Evolutionary conservation across 2,113 vertebrate genomes (phyloP).

Genomic region (Ophiodon elongatus): DNA sequence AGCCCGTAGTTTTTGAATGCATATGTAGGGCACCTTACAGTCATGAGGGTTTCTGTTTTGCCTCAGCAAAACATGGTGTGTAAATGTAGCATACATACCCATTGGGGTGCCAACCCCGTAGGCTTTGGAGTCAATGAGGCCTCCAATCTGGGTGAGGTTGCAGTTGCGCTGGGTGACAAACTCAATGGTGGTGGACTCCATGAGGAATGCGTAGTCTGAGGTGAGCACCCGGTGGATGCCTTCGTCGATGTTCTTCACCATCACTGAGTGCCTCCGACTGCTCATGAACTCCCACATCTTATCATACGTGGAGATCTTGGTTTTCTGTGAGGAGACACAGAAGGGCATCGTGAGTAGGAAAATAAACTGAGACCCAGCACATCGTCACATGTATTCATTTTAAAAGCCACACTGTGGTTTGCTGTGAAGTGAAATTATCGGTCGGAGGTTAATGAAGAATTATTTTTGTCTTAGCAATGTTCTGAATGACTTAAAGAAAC

Average conservation of each 20-base stretch:
- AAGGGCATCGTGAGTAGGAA: constrained; percentile 1
- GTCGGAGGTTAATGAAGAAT: constrained; percentile 23
- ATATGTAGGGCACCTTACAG: neutral
- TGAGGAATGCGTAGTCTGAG: constrained; percentile 97
- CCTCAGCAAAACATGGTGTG: neutral
- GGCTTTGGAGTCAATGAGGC: constrained; percentile 97
- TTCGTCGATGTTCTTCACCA: constrained; percentile 97
- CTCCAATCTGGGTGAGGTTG: constrained; percentile 98
- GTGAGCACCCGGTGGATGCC: constrained; percentile 97
- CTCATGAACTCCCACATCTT: constrained; percentile 99
- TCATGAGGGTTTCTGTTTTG: neutral
- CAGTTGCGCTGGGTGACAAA: constrained; percentile 97
- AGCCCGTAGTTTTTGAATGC: neutral
- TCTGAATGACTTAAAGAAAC: neutral
- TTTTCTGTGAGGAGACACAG: constrained; percentile 89
- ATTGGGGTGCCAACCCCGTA: constrained; percentile 98
- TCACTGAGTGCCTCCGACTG: constrained; percentile 95
- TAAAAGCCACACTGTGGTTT: neutral
- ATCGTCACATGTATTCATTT: neutral
- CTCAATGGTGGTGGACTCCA: constrained; percentile 98
- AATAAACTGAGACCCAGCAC: neutral
- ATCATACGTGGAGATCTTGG: constrained; percentile 98
- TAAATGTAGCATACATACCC: constrained; percentile 87
- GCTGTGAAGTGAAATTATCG: constrained; percentile 2
- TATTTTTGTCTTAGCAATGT: neutral